A percentile compares a stretch with the other conserved stretches of the same genome.
Evolutionary conservation across 2,113 vertebrate species (phyloP).

Genomic region (Bujurquina vittata): DNA sequence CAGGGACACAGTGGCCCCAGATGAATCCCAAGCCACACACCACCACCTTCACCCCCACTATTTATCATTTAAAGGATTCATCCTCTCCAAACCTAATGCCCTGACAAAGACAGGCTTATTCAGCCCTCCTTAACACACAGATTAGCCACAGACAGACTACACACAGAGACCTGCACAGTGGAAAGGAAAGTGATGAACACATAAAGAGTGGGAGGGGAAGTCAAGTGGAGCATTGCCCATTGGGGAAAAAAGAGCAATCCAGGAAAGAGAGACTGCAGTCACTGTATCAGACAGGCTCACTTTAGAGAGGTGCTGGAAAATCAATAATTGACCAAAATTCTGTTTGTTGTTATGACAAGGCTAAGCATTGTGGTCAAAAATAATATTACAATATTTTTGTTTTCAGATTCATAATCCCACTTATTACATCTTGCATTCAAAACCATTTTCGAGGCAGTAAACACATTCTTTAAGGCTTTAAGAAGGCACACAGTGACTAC

Average conservation of each 20-base stretch:
- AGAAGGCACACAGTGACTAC: neutral
- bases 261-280: neutral
- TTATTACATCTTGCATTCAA: neutral
- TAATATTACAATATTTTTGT: neutral
- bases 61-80: slow-evolving; percentile 69
- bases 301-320: neutral
- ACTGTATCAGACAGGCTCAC: neutral
- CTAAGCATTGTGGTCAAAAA: neutral
- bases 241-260: slow-evolving; percentile 16
- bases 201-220: slow-evolving; percentile 51
- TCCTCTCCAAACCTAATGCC: slow-evolving; percentile 55
- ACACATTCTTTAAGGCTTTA: neutral
- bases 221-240: slow-evolving; percentile 24
- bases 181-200: slow-evolving; percentile 40
- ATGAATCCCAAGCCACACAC: slow-evolving; percentile 54
- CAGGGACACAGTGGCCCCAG: neutral
- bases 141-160: slow-evolving; percentile 59
- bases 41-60: slow-evolving; percentile 16
- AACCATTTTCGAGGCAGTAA: neutral
- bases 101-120: slow-evolving; percentile 67
- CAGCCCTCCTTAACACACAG: slow-evolving; percentile 65
- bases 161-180: slow-evolving; percentile 26
- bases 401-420: neutral
- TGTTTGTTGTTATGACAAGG: neutral
- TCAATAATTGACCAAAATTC: neutral